Evolutionary conservation across 1,140 invertebrate genomes (phyloP), one percentile per base, ranked within the genome.

Genomic region (Planococcus citri): DNA sequence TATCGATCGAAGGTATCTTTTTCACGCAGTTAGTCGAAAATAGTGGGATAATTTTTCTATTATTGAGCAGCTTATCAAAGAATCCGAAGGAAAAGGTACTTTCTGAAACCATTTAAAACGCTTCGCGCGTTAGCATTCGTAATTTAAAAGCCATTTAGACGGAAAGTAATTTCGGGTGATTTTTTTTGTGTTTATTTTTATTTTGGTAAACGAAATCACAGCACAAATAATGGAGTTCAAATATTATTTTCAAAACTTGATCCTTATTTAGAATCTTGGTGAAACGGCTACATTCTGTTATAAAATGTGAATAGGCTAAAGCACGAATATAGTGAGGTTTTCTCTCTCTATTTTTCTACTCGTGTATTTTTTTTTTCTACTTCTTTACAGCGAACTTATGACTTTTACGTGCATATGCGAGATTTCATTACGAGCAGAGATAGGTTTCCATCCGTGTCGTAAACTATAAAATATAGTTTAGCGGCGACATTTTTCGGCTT

Each of bases 391-490:
- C 41, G 12, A 20, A 51, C 41, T 4, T 51, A 51, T 51, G 41
- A 51, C n/a, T 51, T 51, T 51, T 64, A 64, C 22, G 60, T 64
- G 25, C 60, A 64, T 64, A 64, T 64, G 60, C 60, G 22, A 64
- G 60, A 64, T 64, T 64, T 64, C 60, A 27, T 64, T 64, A 64
- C 25, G 25, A 24, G 25, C 21, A 24, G 22, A 64, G 60, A 64
- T 64, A 64, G 60, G 60, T 64, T 27, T 64, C 60, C 21, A 51
- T 64, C 25, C 60, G 22, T 14, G 60, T 64, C 60, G 25, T 64
- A 64, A 24, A 64, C 60, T 64, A 64, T 64, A 64, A 64, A 64
- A 64, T 64, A 64, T 64, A 27, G 60, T 64, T 64, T 64, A 64
- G 21, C 25, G 60, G 60, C 25, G 60, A 64, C 60, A 64, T 64